Conservation (phyloP, 1,140 invertebrate species). For the Drosophila equinoxialis region DNA sequence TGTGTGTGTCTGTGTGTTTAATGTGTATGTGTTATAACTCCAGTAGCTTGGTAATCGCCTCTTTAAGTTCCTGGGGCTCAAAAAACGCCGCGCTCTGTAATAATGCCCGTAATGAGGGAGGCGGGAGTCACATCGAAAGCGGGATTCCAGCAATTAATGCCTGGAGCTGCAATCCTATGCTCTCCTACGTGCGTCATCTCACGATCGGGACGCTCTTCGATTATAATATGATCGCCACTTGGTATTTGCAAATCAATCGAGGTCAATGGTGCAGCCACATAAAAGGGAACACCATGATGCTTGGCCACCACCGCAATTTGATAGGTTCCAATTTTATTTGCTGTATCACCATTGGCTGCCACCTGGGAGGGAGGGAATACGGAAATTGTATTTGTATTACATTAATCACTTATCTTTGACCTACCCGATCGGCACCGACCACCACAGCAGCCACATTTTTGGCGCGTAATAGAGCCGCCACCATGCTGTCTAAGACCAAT, state of each 20-base stretch:
- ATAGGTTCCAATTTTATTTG: conserved; percentile 99
- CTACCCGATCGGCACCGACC: conserved; percentile 94
- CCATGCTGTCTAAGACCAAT: conserved; percentile 97
- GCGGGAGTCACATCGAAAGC: conserved; percentile 99
- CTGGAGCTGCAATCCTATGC: conserved; percentile 92
- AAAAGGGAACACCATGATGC: conserved; percentile 96
- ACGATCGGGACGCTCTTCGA: conserved; percentile 94
- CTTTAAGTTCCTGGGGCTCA: conserved; percentile 83
- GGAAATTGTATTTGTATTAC: not conserved
- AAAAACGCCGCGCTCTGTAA: conserved; percentile 97
- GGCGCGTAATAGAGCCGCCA: conserved; percentile 94
- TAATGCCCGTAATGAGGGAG: conserved; percentile 95
- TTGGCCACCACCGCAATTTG: conserved; percentile 97
- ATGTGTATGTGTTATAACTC: conserved; percentile 59
- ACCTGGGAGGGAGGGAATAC: conserved; percentile 83
- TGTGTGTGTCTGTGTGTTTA: conserved; percentile 13
- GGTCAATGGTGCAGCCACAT: conserved; percentile 96
- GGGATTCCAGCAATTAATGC: conserved; percentile 98
- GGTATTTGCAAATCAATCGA: conserved; percentile 93
- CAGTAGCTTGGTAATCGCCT: conserved; percentile 65
- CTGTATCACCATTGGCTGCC: conserved; percentile 98
- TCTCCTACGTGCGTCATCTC: conserved; percentile 96
- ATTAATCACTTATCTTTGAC: no score
- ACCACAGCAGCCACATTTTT: conserved; percentile 90
- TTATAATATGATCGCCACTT: conserved; percentile 94